Base-by-base conservation (phyloP, 2,113 vertebrate genomes). In the Cheilinus undulatus region DNA sequence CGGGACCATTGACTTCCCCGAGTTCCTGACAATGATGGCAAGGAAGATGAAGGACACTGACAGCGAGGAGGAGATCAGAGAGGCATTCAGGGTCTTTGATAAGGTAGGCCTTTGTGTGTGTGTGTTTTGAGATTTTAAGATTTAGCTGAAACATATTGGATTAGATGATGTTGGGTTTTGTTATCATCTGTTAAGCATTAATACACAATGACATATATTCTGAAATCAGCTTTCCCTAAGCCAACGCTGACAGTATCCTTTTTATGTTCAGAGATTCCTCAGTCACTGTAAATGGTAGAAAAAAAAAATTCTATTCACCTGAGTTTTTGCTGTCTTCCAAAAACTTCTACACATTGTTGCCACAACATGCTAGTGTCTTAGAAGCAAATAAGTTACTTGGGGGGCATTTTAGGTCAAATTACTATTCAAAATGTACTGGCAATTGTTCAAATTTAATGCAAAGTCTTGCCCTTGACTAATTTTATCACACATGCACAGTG, bases 21-120 rank as follows among this genome's bases (percentile, higher is more conserved):
- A 99, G 84, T 99, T 99, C 87, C 91, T 99, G 88, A 99, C 97
- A n/a, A 99, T 99, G 98, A 99, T 99, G 98, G 97, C 96, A 64
- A 96, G 97, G 86, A 99, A 99, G 95, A 99, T 99, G 98, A 99
- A 99, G 90, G 98, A 99, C 74, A 99, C 97, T 12, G 97, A 98
- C 89, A 97, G 97, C 0, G 97, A 99, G 91, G 97, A 99, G 85
- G 97, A 99, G 92, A 99, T 99, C 86, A 96, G 97, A 8, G 96
- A 99, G 91, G 98, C 97, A 32, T 99, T 99, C 95, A 93, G 96
- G 92, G 98, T 99, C 83, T 99, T 99, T 91, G 98, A 99, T 88
- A 99, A 99, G 96, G 98, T 97, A 23, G 11, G 60, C 1, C 3
- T 59, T 3, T 23, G 15, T 42, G 38, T 56, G 30, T 34, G 19